Percentiles rank a stretch among this genome's conserved stretches.
Evolutionary conservation across 2,797 vertebrate genomes (phyloP).

Genomic region (Dallia pectoralis): DNA sequence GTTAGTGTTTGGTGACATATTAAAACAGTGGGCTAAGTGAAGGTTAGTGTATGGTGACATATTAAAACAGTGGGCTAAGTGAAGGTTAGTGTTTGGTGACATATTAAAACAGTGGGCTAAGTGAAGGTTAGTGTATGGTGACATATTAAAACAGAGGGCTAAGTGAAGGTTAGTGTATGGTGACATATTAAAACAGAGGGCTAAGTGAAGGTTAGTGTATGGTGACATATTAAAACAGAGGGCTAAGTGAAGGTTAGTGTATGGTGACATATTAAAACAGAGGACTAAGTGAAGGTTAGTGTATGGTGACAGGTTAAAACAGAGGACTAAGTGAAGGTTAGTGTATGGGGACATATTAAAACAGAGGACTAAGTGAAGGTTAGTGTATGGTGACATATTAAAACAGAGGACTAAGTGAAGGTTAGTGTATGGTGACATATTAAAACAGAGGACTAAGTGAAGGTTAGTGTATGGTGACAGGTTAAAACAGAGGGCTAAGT

Average conservation of each 20-base stretch:
- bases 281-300: too few species aligned
- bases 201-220: too few species aligned
- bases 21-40: too few species aligned
- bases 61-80: constrained; percentile 9
- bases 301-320: constrained; percentile 3
- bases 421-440: too few species aligned
- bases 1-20: too few species aligned
- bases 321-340: constrained; percentile 17
- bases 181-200: too few species aligned
- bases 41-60: background rate
- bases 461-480: background rate
- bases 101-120: too few species aligned
- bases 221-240: constrained; percentile 20
- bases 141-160: constrained; percentile 20
- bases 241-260: background rate
- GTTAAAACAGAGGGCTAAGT: constrained; percentile 19
- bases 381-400: background rate
- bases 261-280: too few species aligned
- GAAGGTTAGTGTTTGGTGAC: too few species aligned
- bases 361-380: too few species aligned
- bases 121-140: background rate
- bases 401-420: constrained; percentile 21
- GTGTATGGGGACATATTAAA: too few species aligned
- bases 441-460: too few species aligned
- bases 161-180: constrained; percentile 2